Base-by-base conservation (phyloP, 2,797 vertebrate genomes). In the Semotilus atromaculatus region DNA sequence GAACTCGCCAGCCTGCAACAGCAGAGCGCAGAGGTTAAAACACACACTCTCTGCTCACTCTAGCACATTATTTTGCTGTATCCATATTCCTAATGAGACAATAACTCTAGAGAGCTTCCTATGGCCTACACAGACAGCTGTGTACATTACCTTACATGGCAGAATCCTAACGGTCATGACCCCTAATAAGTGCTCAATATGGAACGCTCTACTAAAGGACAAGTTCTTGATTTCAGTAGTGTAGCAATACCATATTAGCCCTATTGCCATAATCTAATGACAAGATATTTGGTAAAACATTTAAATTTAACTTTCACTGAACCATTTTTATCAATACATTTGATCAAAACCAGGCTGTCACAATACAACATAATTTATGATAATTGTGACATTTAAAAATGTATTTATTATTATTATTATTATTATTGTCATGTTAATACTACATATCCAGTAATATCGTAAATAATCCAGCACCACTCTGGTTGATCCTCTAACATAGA, bases 1-100 rank as follows among this genome's bases (percentile, higher is more conserved):
- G 98, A 99, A 84, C 95, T 99, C 23, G 80, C 89, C 62, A 97
- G 96, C 55, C 94, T 99, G 87, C 98, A 99, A 93, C 97, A 97
- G 38, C 98, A 99, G 89, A 99, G 97, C 82, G 86, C 94, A 0
- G 96, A 97, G 90, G 98, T 98, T 81, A 68, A 64, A 64, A 64
- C 29, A 7, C 58, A 26, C 38, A 72, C 36, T 29, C 38, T 76
- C 45, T 51, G 40, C 51, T 60, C 38, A 73, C 4, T 19, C 31
- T 68, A 2, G 4, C 31, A 10, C 7, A 19, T 31, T 73, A 38
- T 48, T 82, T 64, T n/a, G 31, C 60, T 83, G 9, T 43, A 16
- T 21, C 34, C 23, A 40, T 29, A 10, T 11, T 40, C 51, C 18
- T 53, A n/a, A 34, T 38, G n/a, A 74, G 58, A 82, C 48, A 29